These are phyloP conservation scores for Amaurobius ferox DNA, from an alignment of 2,888 invertebrate species.

Conservation along the genomic window DNA sequence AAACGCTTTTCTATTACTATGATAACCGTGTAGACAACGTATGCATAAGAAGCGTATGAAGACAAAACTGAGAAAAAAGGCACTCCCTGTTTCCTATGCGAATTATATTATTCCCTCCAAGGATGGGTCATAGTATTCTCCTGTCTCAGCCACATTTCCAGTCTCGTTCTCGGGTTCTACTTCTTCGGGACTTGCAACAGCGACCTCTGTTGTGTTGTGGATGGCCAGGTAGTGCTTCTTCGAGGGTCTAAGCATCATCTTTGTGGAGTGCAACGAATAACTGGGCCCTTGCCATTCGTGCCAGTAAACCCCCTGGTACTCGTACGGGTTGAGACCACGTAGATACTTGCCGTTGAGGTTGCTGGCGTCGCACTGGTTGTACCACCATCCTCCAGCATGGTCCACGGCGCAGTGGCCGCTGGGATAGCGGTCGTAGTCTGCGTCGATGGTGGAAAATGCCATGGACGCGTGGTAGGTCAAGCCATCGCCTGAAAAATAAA, in stretches of 20 bases:
- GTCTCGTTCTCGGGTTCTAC: background rate
- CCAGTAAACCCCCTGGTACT: slow-evolving; percentile 85
- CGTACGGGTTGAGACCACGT: slow-evolving; percentile 79
- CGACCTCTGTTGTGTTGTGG: background rate
- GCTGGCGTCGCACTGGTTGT: slow-evolving; percentile 84
- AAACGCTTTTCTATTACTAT: no score
- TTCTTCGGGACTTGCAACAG: background rate
- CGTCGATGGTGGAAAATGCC: slow-evolving; percentile 84
- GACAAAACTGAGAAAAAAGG: no score
- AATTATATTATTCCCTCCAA: no score
- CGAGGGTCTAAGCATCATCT: slow-evolving; percentile 83
- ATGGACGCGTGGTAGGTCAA: slow-evolving; percentile 84
- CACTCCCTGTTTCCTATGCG: no score
- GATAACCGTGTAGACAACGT: no score
- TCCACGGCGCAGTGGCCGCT: slow-evolving; percentile 84
- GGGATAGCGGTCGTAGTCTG: slow-evolving; percentile 84
- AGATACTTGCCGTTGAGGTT: slow-evolving; percentile 84
- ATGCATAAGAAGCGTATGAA: no score
- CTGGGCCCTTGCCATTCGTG: slow-evolving; percentile 83
- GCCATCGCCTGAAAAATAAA: slow-evolving; percentile 82
- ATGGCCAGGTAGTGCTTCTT: background rate
- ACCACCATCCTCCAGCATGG: slow-evolving; percentile 87
- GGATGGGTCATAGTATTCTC: no score
- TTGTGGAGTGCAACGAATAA: slow-evolving; percentile 82
- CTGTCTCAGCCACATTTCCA: no score